phyloP scores from a whole-genome alignment of 2,113 vertebrate species.

The Grantiella picta region DNA sequence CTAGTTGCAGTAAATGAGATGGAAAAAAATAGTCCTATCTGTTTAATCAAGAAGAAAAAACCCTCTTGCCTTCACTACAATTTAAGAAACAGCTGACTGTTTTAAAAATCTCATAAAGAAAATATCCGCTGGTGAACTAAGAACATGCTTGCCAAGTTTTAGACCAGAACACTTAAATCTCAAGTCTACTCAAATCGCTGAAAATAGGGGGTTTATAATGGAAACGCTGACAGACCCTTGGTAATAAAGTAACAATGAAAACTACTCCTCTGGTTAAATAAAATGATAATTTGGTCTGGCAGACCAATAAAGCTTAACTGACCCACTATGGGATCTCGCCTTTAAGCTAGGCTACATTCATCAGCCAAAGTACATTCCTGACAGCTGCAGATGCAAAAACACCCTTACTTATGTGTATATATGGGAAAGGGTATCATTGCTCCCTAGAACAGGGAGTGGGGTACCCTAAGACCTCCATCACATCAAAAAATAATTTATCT shows the following conservation, averaged over 20 bases:
- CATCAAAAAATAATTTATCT: neutral
- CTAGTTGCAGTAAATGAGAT: constrained; percentile 50
- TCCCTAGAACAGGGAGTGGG: neutral
- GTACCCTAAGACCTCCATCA: neutral
- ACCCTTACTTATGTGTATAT: neutral
- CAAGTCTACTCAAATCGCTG: constrained; percentile 63
- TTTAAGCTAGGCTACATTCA: neutral
- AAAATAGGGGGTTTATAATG: constrained; percentile 74
- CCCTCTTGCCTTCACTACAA: constrained; percentile 24
- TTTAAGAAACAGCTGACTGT: constrained; percentile 71
- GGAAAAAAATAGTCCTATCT: constrained; percentile 67
- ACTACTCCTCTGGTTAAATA: constrained; percentile 40
- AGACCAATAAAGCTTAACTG: constrained; percentile 38
- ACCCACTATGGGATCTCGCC: neutral
- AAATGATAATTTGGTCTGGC: constrained; percentile 56
- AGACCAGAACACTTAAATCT: constrained; percentile 42
- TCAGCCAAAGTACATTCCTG: neutral
- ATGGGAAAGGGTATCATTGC: neutral
- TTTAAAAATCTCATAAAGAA: constrained; percentile 74
- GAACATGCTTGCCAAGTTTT: constrained; percentile 57
- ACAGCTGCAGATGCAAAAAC: neutral
- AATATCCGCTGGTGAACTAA: constrained; percentile 60
- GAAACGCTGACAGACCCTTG: constrained; percentile 67
- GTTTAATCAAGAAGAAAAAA: constrained; percentile 54
- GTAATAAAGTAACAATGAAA: constrained; percentile 60